Evolutionary conservation across 2,888 invertebrate genomes (phyloP).

Genomic region (Tiliacea citrago): DNA sequence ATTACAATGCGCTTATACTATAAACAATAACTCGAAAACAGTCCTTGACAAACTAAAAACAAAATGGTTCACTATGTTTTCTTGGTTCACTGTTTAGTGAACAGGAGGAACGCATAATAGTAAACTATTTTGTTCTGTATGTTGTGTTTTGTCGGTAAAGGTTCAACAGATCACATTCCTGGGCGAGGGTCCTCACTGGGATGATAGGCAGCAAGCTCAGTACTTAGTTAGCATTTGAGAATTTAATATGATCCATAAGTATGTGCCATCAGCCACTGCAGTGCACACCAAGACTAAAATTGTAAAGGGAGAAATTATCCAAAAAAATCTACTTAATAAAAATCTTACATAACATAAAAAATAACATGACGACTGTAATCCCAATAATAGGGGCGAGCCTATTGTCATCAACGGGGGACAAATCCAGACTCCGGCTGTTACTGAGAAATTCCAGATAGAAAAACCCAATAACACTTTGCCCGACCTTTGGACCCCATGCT

Average conservation of each 20-base stretch:
- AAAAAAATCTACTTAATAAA: background rate
- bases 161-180: conserved; percentile 87
- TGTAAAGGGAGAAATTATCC: background rate
- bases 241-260: conserved; percentile 86
- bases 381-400: no score
- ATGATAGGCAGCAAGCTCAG: conserved; percentile 90
- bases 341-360: no score
- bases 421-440: no score
- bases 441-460: no score
- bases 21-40: background rate
- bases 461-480: no score
- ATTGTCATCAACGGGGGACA: no score
- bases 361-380: no score
- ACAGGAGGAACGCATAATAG: no score
- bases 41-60: background rate
- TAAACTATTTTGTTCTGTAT: no score
- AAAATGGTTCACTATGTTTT: background rate
- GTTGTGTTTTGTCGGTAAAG: conserved; percentile 73
- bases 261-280: conserved; percentile 86
- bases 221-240: conserved; percentile 92
- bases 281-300: conserved; percentile 88
- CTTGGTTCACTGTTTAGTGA: no score
- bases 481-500: no score
- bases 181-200: conserved; percentile 94
- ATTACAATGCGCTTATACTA: background rate